Evolutionary conservation across 2,113 vertebrate genomes (phyloP).

Genomic region (Cacatua alba): DNA sequence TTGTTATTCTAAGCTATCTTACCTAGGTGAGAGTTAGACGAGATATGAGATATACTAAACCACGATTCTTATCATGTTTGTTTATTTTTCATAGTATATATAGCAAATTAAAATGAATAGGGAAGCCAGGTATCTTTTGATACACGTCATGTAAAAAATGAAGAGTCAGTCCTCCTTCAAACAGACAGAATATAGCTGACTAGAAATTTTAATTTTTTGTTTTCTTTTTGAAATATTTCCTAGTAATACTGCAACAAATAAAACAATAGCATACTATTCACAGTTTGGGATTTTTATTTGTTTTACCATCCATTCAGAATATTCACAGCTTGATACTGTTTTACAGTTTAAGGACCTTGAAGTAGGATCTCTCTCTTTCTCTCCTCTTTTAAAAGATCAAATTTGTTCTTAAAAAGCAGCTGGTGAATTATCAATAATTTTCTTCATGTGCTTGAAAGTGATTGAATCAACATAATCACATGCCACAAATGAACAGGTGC

Average conservation of each 20-base stretch:
- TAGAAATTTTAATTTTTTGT: neutral
- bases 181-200: neutral
- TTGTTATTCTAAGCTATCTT: neutral
- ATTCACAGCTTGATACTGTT: neutral
- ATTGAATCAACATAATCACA: conserved; percentile 27
- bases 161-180: neutral
- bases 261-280: neutral
- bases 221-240: neutral
- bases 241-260: neutral
- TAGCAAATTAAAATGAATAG: neutral
- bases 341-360: neutral
- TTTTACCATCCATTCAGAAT: neutral
- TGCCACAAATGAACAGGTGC: conserved; percentile 30
- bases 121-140: neutral
- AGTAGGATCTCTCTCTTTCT: neutral
- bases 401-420: conserved; percentile 24
- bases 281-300: neutral
- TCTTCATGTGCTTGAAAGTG: neutral
- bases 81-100: neutral
- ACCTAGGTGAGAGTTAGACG: neutral
- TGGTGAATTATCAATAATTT: conserved; percentile 49
- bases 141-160: neutral
- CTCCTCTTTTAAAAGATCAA: neutral
- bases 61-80: rapidly evolving
- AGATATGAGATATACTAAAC: neutral